Conservation (phyloP, 2,113 vertebrate species). For the Stomatorhinus ivindoensis region DNA sequence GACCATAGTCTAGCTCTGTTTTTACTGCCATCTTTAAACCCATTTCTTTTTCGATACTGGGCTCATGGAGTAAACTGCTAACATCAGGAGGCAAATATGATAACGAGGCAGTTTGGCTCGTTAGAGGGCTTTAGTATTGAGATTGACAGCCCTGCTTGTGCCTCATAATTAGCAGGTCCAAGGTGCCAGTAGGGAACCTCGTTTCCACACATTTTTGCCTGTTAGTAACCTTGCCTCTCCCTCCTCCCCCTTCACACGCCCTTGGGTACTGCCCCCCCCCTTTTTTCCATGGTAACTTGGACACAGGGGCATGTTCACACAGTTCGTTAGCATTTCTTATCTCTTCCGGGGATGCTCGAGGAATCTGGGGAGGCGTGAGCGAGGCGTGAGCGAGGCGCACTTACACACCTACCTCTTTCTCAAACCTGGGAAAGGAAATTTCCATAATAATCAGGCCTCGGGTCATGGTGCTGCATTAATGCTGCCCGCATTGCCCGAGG, state of each 20-base stretch:
- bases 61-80: not conserved
- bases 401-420: not conserved
- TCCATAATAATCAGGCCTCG: not conserved
- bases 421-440: not conserved
- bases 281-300: conserved; percentile 12
- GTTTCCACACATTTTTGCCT: not conserved
- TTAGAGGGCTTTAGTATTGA: not conserved
- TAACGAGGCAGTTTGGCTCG: not conserved
- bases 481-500: not conserved
- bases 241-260: not conserved
- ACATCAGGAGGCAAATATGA: conserved; percentile 3
- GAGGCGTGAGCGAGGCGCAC: not conserved
- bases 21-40: not conserved
- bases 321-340: conserved; percentile 11
- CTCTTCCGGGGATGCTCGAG: not conserved
- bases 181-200: not conserved
- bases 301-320: not conserved
- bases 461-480: not conserved
- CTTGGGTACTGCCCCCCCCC: not conserved
- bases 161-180: not conserved
- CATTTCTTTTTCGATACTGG: not conserved
- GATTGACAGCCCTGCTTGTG: not conserved
- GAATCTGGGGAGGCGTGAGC: not conserved
- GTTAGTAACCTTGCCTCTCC: not conserved
- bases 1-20: not conserved